A percentile compares a stretch with the other conserved stretches of the same genome.
phyloP scores from a whole-genome alignment of 1,140 invertebrate genomes.

The Drosophila guanche region DNA sequence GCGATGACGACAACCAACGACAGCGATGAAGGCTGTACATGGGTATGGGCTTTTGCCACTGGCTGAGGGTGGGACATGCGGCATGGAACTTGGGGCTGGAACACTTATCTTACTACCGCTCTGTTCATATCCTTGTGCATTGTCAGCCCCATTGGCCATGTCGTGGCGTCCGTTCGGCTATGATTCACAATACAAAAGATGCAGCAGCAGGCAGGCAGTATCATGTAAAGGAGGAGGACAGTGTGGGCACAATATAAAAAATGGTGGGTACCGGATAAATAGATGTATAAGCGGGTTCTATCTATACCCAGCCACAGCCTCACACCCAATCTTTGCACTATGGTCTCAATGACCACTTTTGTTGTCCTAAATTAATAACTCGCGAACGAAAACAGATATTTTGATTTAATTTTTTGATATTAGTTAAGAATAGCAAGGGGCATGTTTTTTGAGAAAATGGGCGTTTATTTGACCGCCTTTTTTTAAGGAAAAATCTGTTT shows the following conservation, averaged over 20 bases:
- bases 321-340: background rate
- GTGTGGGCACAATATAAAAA: slow-evolving; percentile 26
- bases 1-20: slow-evolving; percentile 36
- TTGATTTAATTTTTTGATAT: too few relatives aligned
- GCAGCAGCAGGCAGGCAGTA: slow-evolving; percentile 32
- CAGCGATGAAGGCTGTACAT: slow-evolving; percentile 16
- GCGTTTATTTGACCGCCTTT: too few relatives aligned
- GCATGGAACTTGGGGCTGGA: background rate
- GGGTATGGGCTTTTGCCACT: background rate
- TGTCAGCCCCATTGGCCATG: slow-evolving; percentile 57
- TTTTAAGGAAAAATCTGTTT: too few relatives aligned
- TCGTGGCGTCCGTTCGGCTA: slow-evolving; percentile 59
- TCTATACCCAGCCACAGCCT: slow-evolving; percentile 25
- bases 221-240: background rate
- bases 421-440: too few relatives aligned
- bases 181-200: slow-evolving; percentile 77
- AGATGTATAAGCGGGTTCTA: slow-evolving; percentile 64
- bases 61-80: slow-evolving; percentile 1
- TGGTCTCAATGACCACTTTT: too few relatives aligned
- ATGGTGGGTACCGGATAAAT: slow-evolving; percentile 66
- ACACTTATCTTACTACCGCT: slow-evolving; percentile 50
- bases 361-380: too few relatives aligned
- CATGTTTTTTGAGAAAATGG: too few relatives aligned
- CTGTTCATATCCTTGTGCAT: slow-evolving; percentile 49
- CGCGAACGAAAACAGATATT: too few relatives aligned